Evolutionary conservation across 92 coral and sea anemone species (phyloP), one percentile per base, ranked within the genome.

Genomic region (Parazoanthus darwini): DNA sequence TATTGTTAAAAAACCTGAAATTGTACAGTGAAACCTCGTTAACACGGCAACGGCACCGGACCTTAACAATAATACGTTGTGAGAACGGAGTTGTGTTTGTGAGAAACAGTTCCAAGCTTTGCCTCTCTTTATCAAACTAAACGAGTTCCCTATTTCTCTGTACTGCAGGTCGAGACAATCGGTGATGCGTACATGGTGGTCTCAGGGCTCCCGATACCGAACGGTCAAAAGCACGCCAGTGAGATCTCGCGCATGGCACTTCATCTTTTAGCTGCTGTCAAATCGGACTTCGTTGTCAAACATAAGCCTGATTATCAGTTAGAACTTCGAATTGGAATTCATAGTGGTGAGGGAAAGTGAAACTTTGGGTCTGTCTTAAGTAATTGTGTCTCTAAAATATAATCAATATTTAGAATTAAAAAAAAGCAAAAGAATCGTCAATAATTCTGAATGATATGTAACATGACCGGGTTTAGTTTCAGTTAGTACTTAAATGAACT

Each of bases 191-290:
- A 63, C 25, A 63, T 63, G 68, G 68, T 63, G 68, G 68, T 63
- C 6, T 63, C 68, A 63, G 68, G 68, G 25, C 81, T 37, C 3
- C 51, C 51, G 8, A 77, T 77, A 38, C 58, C 0, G 13, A 77
- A 77, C 59, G 59, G 59, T 16, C 81, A 77, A 26, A 77, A 77
- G 33, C 81, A 77, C 54, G 81, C 81, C 81, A 77, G 81, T 77
- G 81, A 72, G 77, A 72, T 72, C 77, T 26, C 77, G 77, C 38
- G 36, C 38, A 72, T 72, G 77, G 39, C 77, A 77, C 59, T 77
- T 39, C 81, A 77, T 43, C 50, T 77, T 23, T 23, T 77, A 4
- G 26, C 81, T 14, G 81, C 81, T 77, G 81, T 77, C 11, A 77
- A 77, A 77, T 77, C 81, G 15, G 81, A 77, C 7, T 77, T 77